phyloP scores from a whole-genome alignment of 2,888 invertebrate species.

The Cephus sareptanus region DNA sequence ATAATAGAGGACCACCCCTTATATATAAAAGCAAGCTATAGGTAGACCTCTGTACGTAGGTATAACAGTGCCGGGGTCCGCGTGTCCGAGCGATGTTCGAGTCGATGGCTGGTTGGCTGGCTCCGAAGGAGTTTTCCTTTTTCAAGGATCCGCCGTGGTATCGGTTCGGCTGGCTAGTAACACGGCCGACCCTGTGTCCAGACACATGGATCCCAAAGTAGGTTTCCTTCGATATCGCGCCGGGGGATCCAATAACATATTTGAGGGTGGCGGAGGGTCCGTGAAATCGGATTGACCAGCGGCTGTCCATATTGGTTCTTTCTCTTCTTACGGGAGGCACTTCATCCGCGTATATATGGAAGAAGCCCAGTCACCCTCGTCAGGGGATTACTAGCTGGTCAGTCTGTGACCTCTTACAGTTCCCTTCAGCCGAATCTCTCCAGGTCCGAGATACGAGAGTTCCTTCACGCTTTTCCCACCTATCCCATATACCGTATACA shows the following conservation, averaged over 20 bases:
- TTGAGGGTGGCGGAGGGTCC: conserved; percentile 52
- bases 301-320: conserved; percentile 54
- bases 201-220: conserved; percentile 10
- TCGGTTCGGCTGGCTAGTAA: conserved; percentile 8
- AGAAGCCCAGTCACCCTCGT: conserved; percentile 11
- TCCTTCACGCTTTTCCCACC: not conserved
- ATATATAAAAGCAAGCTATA: conserved; percentile 14
- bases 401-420: conserved; percentile 15
- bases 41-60: conserved; percentile 20
- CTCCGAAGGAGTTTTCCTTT: not conserved
- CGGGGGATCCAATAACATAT: conserved; percentile 59
- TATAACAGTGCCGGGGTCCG: conserved; percentile 15
- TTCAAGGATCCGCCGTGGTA: not conserved
- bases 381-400: conserved; percentile 21
- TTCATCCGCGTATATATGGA: conserved; percentile 1
- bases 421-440: not conserved
- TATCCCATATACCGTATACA: not conserved
- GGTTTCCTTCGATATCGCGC: conserved; percentile 39
- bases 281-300: conserved; percentile 62
- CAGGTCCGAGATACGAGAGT: not conserved
- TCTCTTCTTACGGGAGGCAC: conserved; percentile 3
- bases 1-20: conserved; percentile 52
- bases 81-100: conserved; percentile 34
- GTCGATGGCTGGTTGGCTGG: conserved; percentile 18
- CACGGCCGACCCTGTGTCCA: conserved; percentile 12